These are phyloP conservation scores for Salvelinus fontinalis DNA, from an alignment of 2,113 vertebrate genomes.

Conservation along the genomic window DNA sequence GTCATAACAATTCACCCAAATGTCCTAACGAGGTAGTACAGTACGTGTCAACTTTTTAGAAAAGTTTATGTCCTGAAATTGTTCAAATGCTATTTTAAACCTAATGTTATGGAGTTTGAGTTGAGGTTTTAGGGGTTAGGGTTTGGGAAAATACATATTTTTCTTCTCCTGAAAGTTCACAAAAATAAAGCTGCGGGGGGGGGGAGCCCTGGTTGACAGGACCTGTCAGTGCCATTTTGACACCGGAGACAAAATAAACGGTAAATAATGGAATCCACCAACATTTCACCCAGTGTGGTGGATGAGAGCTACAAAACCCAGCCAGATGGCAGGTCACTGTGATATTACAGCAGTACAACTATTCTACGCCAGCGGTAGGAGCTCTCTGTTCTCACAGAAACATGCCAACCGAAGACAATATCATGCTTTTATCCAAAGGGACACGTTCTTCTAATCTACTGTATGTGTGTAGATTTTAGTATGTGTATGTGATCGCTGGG, in stretches of 20 bases:
- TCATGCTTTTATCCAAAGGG: conserved; percentile 1
- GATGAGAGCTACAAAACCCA: conserved; percentile 55
- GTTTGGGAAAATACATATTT: too few relatives aligned
- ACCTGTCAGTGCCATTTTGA: conserved; percentile 64
- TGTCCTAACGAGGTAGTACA: too few relatives aligned
- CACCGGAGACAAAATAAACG: conserved; percentile 55
- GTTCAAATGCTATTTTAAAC: too few relatives aligned
- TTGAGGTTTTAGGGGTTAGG: too few relatives aligned
- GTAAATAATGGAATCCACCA: conserved; percentile 53
- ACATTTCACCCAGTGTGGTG: conserved; percentile 53
- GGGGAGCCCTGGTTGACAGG: conserved; percentile 48
- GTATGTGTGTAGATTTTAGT: background rate
- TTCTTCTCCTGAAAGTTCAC: too few relatives aligned
- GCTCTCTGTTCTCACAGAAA: conserved; percentile 17
- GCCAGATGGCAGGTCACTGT: conserved; percentile 55
- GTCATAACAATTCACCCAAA: too few relatives aligned
- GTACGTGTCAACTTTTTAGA: too few relatives aligned
- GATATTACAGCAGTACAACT: conserved; percentile 15
- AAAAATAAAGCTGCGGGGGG: too few relatives aligned
- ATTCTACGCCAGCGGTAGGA: background rate
- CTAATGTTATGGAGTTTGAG: too few relatives aligned
- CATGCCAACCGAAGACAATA: background rate
- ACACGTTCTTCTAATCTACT: background rate
- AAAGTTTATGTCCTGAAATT: too few relatives aligned
- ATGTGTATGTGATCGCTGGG: background rate